Base-by-base conservation (phyloP, 2,797 vertebrate species). In the Uromys caudimaculatus region DNA sequence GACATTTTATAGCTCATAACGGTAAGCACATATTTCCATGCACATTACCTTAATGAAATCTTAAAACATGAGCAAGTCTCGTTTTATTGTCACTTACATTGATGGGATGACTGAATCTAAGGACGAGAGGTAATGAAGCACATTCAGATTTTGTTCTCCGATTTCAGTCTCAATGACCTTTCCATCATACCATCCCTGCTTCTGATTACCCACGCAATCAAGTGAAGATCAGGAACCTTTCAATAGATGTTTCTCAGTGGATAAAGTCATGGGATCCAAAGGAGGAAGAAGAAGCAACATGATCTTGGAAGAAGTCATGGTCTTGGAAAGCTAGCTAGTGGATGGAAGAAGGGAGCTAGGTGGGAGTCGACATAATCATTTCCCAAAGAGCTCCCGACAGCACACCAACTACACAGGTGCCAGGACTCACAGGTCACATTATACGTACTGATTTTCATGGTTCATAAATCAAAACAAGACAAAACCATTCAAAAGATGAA, bases 121-220 rank as follows among this genome's bases (percentile, higher is more conserved):
- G 84, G 32, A 44, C 60, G 29, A 32, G 44, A 89, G 79, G 50
- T 67, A 94, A 96, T 89, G 84, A 87, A 71, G 38, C 41, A 91
- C 60, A 94, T 93, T 93, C 16, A 62, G 95, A 92, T 94, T 94
- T 93, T 83, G 82, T 47, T 95, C 35, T 75, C 94, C 56, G 75
- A 90, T 92, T 96, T 95, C 35, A 92, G 60, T 92, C 50, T 95
- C 71, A 89, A 35, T 93, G 88, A 96, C 78, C 77, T 97, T 96
- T 92, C 88, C 44, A 71, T 91, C 77, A 56, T 73, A 52, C 82
- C 88, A 78, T 62, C 73, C 86, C 44, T 91, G 41, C 44, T 97
- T 96, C 92, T 58, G 67, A 94, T 96, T 90, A 93, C 89, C 17
- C 16, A 93, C 50, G 78, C 85, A 96, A 91, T 78, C 62, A 87